These are phyloP conservation scores for Corella eumyota DNA, from an alignment of 23 tunicate species.

Conservation along the genomic window DNA sequence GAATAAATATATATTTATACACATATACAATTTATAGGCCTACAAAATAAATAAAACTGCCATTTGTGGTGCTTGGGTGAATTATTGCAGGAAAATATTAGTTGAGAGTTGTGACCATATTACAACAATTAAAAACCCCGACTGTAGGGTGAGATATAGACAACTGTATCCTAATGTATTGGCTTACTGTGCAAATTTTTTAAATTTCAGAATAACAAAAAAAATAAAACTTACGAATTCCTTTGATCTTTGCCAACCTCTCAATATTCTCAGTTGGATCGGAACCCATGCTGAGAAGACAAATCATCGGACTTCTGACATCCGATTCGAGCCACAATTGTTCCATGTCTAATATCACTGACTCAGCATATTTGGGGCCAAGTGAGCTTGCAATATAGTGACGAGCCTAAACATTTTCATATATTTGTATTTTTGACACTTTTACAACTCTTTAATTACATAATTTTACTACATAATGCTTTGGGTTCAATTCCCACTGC, in stretches of 20 bases:
- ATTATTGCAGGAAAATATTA: no score
- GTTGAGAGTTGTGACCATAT: no score
- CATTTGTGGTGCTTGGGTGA: neutral
- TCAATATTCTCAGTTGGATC: conserved; percentile 90
- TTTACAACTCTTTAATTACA: no score
- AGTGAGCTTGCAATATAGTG: conserved; percentile 71
- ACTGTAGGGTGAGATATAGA: no score
- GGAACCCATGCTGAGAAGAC: conserved; percentile 83
- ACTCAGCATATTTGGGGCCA: conserved; percentile 65
- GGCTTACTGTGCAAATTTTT: no score
- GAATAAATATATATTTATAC: no score
- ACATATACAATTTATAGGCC: no score
- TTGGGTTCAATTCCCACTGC: no score
- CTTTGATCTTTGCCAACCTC: conserved; percentile 53
- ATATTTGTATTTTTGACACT: neutral
- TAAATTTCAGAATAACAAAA: no score
- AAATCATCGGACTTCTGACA: conserved; percentile 50
- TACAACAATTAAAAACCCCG: no score
- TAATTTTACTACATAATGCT: no score
- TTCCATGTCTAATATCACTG: conserved; percentile 87
- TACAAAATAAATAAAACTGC: neutral
- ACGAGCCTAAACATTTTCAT: conserved; percentile 18
- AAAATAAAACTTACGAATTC: conserved; percentile 40
- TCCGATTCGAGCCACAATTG: conserved; percentile 62
- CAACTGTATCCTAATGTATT: no score